Percentiles rank a stretch among this genome's conserved stretches.
Evolutionary conservation across 2,797 vertebrate species (phyloP).

Genomic region (Acrocephalus scirpaceus): DNA sequence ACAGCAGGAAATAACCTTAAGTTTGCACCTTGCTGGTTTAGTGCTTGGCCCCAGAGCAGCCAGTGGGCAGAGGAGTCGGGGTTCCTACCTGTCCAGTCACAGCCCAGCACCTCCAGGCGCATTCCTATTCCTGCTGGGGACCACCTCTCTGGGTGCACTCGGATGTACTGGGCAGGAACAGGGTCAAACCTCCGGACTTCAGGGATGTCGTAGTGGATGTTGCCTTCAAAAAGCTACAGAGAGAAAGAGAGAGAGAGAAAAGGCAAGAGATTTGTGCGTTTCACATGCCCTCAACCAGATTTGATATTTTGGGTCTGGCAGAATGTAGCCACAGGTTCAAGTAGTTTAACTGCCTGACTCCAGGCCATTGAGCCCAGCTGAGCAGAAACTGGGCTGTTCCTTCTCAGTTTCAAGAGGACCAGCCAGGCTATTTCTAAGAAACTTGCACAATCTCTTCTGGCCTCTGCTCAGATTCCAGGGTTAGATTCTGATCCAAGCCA

Average conservation of each 20-base stretch:
- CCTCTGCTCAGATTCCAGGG: neutral
- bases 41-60: neutral
- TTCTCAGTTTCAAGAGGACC: neutral
- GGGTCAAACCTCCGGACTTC: constrained; percentile 93
- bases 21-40: neutral
- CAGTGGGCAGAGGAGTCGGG: neutral
- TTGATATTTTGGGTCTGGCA: neutral
- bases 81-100: constrained; percentile 91
- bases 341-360: neutral
- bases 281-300: neutral
- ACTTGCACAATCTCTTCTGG: constrained; percentile 32
- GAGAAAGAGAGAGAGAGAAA: constrained; percentile 1
- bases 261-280: neutral
- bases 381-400: neutral
- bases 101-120: constrained; percentile 96
- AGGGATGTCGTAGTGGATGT: constrained; percentile 93
- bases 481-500: constrained; percentile 37
- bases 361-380: neutral
- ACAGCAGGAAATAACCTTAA: neutral
- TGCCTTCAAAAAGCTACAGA: constrained; percentile 92
- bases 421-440: constrained; percentile 43
- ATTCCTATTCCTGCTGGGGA: constrained; percentile 96
- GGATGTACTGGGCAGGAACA: constrained; percentile 87
- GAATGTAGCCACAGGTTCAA: neutral
- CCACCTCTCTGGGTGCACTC: constrained; percentile 95